phyloP scores from a whole-genome alignment of 2,888 invertebrate species.

The Ornithoptera priamus region DNA sequence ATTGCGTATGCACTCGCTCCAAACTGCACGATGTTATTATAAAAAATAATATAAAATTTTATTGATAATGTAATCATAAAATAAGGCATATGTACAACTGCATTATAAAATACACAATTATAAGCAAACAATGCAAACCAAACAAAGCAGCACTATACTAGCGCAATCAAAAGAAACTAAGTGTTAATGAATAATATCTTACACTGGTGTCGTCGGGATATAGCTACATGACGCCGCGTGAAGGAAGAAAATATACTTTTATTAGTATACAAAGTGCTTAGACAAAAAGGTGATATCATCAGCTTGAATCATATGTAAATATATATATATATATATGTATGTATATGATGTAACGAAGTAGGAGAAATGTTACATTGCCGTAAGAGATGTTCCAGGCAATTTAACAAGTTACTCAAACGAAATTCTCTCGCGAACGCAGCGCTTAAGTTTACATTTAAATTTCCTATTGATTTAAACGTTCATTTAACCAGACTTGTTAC shows the following conservation, averaged over 20 bases:
- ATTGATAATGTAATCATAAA: background rate
- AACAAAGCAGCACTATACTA: constrained; percentile 30
- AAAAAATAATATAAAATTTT: background rate
- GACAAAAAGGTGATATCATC: constrained; percentile 35
- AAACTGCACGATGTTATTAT: no score
- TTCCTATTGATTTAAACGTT: constrained; percentile 15
- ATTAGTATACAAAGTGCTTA: constrained; percentile 51
- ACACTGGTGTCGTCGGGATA: constrained; percentile 83
- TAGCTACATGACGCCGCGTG: constrained; percentile 79
- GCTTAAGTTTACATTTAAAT: constrained; percentile 12
- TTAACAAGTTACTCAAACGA: constrained; percentile 32
- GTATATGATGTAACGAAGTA: constrained; percentile 32
- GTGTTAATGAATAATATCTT: constrained; percentile 63
- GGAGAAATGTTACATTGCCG: constrained; percentile 45
- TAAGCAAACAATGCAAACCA: constrained; percentile 33
- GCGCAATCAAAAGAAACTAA: constrained; percentile 34
- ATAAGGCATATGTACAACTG: background rate
- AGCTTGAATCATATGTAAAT: constrained; percentile 18
- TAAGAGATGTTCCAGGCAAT: constrained; percentile 73
- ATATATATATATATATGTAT: constrained; percentile 35
- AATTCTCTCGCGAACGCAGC: constrained; percentile 16
- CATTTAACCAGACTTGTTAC: constrained; percentile 21
- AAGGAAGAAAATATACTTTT: constrained; percentile 57
- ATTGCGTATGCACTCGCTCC: no score
- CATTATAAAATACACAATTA: background rate